Evolutionary conservation across 2,888 invertebrate species (phyloP).

Genomic region (Oxyteleia sp.): DNA sequence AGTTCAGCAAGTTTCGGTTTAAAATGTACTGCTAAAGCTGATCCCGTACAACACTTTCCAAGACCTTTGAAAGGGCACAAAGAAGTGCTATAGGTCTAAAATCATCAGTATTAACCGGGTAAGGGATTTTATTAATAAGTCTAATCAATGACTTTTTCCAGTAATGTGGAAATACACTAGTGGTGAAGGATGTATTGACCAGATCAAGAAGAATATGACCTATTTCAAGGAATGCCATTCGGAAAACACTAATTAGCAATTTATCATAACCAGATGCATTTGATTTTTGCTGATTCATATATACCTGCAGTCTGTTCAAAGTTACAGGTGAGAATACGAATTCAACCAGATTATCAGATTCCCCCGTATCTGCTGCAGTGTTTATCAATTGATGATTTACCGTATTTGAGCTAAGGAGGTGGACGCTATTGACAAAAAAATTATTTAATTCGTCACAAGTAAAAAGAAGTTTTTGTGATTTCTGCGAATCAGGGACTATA

Average conservation of each 20-base stretch:
- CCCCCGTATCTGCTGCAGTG: no score
- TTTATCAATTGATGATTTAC: neutral
- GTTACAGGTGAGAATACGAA: neutral
- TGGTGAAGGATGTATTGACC: constrained; percentile 2
- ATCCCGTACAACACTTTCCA: constrained; percentile 46
- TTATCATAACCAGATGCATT: no score
- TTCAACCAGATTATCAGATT: no score
- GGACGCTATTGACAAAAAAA: constrained; percentile 15
- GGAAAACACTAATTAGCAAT: neutral
- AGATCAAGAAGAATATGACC: neutral
- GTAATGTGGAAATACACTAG: neutral
- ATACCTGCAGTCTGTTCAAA: neutral
- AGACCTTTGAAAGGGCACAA: constrained; percentile 51
- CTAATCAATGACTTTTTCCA: constrained; percentile 39
- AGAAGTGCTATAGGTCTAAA: constrained; percentile 46
- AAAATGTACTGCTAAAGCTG: constrained; percentile 21
- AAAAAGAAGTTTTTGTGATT: neutral
- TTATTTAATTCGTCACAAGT: constrained; percentile 15
- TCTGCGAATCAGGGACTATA: constrained; percentile 3
- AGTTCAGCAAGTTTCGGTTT: no score
- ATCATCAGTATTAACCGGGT: constrained; percentile 14
- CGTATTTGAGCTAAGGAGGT: neutral
- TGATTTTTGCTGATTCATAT: no score
- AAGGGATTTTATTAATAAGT: constrained; percentile 34
- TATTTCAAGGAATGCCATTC: constrained; percentile 14